phyloP scores from a whole-genome alignment of 2,888 invertebrate species.

The Kryphioiulus occultus region DNA sequence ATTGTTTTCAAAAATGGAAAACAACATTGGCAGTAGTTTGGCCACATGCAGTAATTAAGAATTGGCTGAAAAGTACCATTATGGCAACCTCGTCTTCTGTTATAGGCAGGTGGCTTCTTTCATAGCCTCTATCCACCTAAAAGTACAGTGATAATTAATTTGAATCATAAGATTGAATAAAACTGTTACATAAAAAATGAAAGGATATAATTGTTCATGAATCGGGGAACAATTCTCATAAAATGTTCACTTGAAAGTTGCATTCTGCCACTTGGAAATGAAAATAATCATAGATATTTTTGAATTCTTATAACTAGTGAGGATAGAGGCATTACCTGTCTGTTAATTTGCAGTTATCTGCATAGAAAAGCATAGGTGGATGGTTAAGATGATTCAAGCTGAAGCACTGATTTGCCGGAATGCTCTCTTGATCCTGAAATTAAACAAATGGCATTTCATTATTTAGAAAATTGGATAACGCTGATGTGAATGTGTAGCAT shows the following conservation, averaged over 20 bases:
- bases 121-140: constrained; percentile 39
- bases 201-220: too few relatives aligned
- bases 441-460: background rate
- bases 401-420: background rate
- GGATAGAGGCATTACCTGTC: constrained; percentile 34
- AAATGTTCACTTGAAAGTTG: too few relatives aligned
- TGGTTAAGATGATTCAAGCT: background rate
- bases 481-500: background rate
- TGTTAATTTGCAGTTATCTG: constrained; percentile 21
- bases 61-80: background rate
- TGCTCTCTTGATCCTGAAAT: background rate
- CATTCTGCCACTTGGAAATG: too few relatives aligned
- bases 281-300: too few relatives aligned
- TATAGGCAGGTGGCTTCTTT: constrained; percentile 15
- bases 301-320: too few relatives aligned
- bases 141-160: background rate
- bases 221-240: too few relatives aligned
- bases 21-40: background rate
- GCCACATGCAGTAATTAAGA: background rate
- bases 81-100: background rate
- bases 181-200: too few relatives aligned
- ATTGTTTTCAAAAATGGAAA: background rate
- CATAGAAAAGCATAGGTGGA: constrained; percentile 7
- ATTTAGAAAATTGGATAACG: background rate
- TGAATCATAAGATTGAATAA: background rate